Conservation (phyloP, 92 coral and sea anemone species). For the Porites cylindrica region DNA sequence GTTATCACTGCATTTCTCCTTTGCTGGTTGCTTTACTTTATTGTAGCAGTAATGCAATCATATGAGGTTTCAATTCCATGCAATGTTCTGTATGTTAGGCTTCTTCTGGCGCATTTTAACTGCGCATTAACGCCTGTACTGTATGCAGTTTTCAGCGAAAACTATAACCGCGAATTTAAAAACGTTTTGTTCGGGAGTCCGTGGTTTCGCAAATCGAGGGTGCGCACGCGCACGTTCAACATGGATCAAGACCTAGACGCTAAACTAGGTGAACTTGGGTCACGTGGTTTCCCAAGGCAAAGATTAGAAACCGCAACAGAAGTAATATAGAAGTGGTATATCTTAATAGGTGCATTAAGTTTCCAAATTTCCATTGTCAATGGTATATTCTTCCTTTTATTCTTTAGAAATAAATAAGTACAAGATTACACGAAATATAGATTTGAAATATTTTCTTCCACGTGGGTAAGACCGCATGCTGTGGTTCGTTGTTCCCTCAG, state of each 20-base stretch:
- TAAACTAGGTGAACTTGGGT: neutral
- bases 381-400: no score
- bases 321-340: neutral
- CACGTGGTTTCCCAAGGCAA: neutral
- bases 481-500: no score
- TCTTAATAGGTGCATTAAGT: no score
- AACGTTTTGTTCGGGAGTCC: slow-evolving; percentile 30
- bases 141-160: slow-evolving; percentile 68
- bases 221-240: slow-evolving; percentile 7
- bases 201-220: neutral
- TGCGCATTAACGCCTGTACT: slow-evolving; percentile 65
- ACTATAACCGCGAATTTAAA: slow-evolving; percentile 45
- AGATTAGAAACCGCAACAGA: neutral
- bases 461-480: no score
- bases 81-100: slow-evolving; percentile 27
- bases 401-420: no score
- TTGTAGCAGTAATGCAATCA: slow-evolving; percentile 24
- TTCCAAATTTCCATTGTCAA: no score
- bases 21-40: slow-evolving; percentile 44
- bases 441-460: no score
- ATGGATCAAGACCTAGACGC: neutral
- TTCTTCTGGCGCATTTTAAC: slow-evolving; percentile 43
- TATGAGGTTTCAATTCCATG: slow-evolving; percentile 28
- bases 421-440: no score
- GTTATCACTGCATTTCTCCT: slow-evolving; percentile 35